Evolutionary conservation across 1,140 invertebrate genomes (phyloP).

Genomic region (Lerema accius): DNA sequence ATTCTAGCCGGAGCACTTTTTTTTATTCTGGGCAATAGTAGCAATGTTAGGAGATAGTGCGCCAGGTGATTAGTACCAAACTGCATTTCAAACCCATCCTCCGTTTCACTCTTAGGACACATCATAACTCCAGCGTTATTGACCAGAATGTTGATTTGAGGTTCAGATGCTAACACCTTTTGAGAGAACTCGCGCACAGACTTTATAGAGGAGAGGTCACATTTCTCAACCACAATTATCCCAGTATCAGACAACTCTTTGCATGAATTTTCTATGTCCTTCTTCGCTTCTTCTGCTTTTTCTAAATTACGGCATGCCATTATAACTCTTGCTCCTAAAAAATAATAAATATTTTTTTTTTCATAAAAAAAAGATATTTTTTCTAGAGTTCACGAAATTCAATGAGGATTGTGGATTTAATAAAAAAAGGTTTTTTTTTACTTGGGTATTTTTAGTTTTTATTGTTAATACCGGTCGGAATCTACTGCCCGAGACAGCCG

Average conservation of each 20-base stretch:
- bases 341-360: too few species aligned
- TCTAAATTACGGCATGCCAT: slow-evolving; percentile 88
- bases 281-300: slow-evolving; percentile 80
- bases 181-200: slow-evolving; percentile 89
- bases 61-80: slow-evolving; percentile 92
- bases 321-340: slow-evolving; percentile 87
- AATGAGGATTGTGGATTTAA: too few species aligned
- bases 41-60: slow-evolving; percentile 93
- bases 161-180: slow-evolving; percentile 83
- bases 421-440: too few species aligned
- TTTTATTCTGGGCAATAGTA: slow-evolving; percentile 88
- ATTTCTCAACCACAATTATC: slow-evolving; percentile 83
- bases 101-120: slow-evolving; percentile 86
- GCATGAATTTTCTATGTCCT: slow-evolving; percentile 76
- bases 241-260: slow-evolving; percentile 79
- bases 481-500: too few species aligned
- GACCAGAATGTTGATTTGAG: slow-evolving; percentile 88
- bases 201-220: slow-evolving; percentile 88
- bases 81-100: slow-evolving; percentile 93
- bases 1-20: slow-evolving; percentile 84
- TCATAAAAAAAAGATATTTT: too few species aligned
- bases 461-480: too few species aligned
- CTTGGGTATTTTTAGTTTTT: too few species aligned
- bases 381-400: too few species aligned
- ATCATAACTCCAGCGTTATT: slow-evolving; percentile 93